Percentiles rank a stretch among this genome's conserved stretches.
Conservation (phyloP, 2,888 invertebrate species). For the Thera britannica region DNA sequence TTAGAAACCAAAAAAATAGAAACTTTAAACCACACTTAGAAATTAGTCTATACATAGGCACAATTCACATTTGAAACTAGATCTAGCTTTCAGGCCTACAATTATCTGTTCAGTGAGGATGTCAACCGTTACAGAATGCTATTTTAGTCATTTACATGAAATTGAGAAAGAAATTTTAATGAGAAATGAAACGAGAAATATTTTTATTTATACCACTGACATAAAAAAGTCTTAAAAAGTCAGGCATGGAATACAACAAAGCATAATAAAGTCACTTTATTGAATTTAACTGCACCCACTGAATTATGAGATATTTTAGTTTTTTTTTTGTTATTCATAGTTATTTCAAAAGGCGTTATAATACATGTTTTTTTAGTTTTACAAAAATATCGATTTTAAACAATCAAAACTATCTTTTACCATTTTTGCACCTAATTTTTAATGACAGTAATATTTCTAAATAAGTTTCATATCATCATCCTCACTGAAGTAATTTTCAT, state of each 20-base stretch:
- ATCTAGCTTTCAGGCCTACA: slow-evolving; percentile 77
- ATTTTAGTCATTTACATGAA: too few relatives aligned
- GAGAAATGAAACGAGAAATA: too few relatives aligned
- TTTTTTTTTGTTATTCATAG: not conserved
- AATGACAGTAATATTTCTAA: not conserved
- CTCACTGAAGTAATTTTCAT: slow-evolving; percentile 49
- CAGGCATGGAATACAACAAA: too few relatives aligned
- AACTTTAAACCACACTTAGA: slow-evolving; percentile 62
- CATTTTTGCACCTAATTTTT: too few relatives aligned
- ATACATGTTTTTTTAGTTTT: not conserved
- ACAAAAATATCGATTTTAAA: not conserved
- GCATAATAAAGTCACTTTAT: too few relatives aligned
- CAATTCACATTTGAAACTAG: slow-evolving; percentile 77
- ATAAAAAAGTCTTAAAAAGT: too few relatives aligned
- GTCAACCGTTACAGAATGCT: slow-evolving; percentile 15
- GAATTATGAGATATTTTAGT: too few relatives aligned
- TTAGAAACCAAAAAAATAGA: slow-evolving; percentile 47
- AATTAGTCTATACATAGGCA: slow-evolving; percentile 63
- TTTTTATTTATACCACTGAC: too few relatives aligned
- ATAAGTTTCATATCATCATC: slow-evolving; percentile 15
- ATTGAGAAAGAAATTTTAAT: too few relatives aligned
- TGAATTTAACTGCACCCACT: too few relatives aligned
- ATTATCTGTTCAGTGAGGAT: slow-evolving; percentile 55
- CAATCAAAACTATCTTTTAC: too few relatives aligned
- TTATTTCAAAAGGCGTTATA: not conserved